These are phyloP conservation scores for Odontesthes bonariensis DNA, from an alignment of 2,113 vertebrate genomes.

Conservation along the genomic window DNA sequence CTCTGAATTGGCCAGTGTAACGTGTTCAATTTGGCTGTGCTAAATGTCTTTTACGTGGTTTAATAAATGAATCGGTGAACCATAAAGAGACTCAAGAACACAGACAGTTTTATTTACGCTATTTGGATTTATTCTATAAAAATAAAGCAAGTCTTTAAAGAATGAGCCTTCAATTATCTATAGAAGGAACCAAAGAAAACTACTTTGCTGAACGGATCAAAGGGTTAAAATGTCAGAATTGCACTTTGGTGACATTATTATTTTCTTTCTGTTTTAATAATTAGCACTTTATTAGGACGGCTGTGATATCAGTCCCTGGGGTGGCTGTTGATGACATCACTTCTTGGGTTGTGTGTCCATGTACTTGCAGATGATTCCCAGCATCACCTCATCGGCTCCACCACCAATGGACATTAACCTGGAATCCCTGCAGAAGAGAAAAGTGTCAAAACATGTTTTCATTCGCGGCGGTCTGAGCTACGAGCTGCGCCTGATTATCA, in stretches of 20 bases:
- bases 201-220: neutral
- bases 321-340: constrained; percentile 51
- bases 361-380: constrained; percentile 89
- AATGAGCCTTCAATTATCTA: too few relatives aligned
- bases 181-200: neutral
- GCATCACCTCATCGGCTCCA: constrained; percentile 88
- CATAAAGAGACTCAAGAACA: neutral
- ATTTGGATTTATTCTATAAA: constrained; percentile 16
- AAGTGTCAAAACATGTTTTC: neutral
- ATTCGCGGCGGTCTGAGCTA: too few relatives aligned
- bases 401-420: constrained; percentile 84
- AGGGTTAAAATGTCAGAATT: neutral
- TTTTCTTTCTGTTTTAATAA: neutral
- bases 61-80: neutral
- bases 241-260: constrained; percentile 41
- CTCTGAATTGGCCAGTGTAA: neutral
- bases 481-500: too few relatives aligned
- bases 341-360: constrained; percentile 85
- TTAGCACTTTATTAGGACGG: neutral
- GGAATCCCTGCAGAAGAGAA: constrained; percentile 78
- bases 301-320: neutral
- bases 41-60: neutral
- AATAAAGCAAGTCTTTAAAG: neutral
- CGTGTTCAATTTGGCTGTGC: neutral
- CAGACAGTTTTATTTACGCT: neutral